Evolutionary conservation across 1,140 invertebrate species (phyloP), one percentile per base, ranked within the genome.

Genomic region (Lanistes nyassanus): DNA sequence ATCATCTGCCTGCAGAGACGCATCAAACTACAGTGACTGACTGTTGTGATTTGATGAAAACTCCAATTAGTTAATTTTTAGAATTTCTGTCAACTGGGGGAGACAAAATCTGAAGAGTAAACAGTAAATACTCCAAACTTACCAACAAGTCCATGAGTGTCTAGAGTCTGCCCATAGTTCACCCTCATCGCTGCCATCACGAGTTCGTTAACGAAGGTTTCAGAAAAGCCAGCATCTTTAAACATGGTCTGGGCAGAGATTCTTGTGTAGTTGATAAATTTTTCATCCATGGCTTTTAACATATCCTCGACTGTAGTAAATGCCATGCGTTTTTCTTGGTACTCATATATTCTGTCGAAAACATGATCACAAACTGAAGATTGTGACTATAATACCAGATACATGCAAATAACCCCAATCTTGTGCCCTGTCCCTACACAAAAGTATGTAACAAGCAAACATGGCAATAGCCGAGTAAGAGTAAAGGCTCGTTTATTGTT

Each of bases 131-230:
- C 42, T 31, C 0, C 19, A 26, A 71, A 83, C 88, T 86, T 86
- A 91, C 91, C 92, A 69, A 93, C 92, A 87, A 94, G 93, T 76
- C 90, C 90, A 75, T 92, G 92, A 36, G 92, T 85, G 73, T 90
- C 82, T 3, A 89, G 89, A 34, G 90, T 89, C 84, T 94, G 93
- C 47, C 93, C 92, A 84, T 94, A 94, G 87, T 94, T 93, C 0
- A 90, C 90, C 62, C 91, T 89, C 39, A 91, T 82, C 31, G 91
- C 90, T 13, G 91, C 90, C 77, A 89, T 83, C 2, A 92, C 91
- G 31, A 93, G 73, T 84, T 94, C 92, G 74, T 92, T 74, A 21
- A 93, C 92, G 31, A 93, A 85, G 34, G 67, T 74, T 11, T 90
- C 78, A 11, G 88, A 87, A 74, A 90, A 90, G 0, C 91, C 91